Evolutionary conservation across 2,113 vertebrate genomes (phyloP).

Genomic region (Sisor rabdophorus): DNA sequence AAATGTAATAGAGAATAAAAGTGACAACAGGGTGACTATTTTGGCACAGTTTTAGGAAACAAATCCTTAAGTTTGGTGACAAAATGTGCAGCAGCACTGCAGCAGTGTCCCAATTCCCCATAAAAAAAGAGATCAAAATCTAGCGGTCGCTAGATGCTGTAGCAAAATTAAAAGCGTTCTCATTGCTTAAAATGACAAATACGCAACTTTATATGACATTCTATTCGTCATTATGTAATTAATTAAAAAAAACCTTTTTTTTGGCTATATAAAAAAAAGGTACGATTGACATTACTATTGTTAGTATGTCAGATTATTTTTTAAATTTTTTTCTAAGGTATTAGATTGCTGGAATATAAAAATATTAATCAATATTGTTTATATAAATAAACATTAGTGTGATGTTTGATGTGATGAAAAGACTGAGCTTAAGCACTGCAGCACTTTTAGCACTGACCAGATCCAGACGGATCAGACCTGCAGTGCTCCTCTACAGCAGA

Average conservation of each 20-base stretch:
- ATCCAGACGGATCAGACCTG: slow-evolving; percentile 29
- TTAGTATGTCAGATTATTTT: background rate
- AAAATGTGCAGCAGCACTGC: slow-evolving; percentile 41
- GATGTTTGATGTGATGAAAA: slow-evolving; percentile 7
- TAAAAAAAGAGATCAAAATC: slow-evolving; percentile 15
- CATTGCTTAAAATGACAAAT: background rate
- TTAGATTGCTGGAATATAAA: background rate
- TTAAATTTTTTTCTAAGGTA: background rate
- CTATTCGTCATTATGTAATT: background rate
- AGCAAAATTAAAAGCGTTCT: background rate
- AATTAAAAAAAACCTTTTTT: background rate
- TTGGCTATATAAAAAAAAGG: background rate
- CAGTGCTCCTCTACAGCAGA: slow-evolving; percentile 18
- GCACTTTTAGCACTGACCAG: slow-evolving; percentile 12
- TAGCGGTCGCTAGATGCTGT: background rate
- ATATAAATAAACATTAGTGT: background rate
- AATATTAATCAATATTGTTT: background rate
- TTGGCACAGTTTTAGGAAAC: slow-evolving; percentile 19
- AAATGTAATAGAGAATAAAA: slow-evolving; percentile 7
- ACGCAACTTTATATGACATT: background rate
- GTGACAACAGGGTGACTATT: slow-evolving; percentile 12
- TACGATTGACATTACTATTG: background rate
- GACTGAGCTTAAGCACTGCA: slow-evolving; percentile 35
- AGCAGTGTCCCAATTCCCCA: slow-evolving; percentile 42
- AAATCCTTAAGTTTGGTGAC: slow-evolving; percentile 28